Base-by-base conservation (phyloP, 1,140 invertebrate genomes). In the Scaptomyza pallida region DNA sequence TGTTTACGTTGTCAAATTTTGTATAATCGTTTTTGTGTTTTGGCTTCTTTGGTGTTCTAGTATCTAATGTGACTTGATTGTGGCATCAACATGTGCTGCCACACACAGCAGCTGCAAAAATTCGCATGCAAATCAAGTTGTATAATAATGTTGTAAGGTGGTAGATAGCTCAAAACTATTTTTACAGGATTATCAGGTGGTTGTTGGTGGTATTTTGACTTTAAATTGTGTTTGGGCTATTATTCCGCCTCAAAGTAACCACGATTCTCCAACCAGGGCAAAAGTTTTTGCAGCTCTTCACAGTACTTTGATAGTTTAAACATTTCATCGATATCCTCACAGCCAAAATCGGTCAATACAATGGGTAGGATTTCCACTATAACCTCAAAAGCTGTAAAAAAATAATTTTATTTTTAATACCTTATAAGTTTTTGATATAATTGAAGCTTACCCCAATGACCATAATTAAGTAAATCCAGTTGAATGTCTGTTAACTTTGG, bases 1-100 rank as follows among this genome's bases (percentile, higher is more conserved):
- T 89, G 75, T 88, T 90, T 79, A 61, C 71, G 68, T 76, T 82
- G 83, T 89, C 71, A 78, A 75, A 67, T 78, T 79, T 75, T 75
- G 61, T 78, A 57, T 75, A 80, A 80, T 79, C 57, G 72, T 73
- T 73, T 54, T 44, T 62, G 12, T 65, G 62, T 71, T 60, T 26
- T 59, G 10, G 19, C 26, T 55, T 33, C 23, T 21, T 4, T 44
- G 37, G 33, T 47, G 52, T 60, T 44, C 21, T 48, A 37, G 33
- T 37, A 44, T 59, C 63, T 55, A 77, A 74, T 80, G 72, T 43
- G 63, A 83, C 71, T 85, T 69, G 52, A 73, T 57, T 45, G 69
- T 64, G 55, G 61, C 52, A 75, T 47, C 59, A 55, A 67, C 71
- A 85, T 78, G 75, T 80, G 68, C 50, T 30, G 23, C 23, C 5